Conservation (phyloP, 2,113 vertebrate genomes). For the human (Homo sapiens) region DNA sequence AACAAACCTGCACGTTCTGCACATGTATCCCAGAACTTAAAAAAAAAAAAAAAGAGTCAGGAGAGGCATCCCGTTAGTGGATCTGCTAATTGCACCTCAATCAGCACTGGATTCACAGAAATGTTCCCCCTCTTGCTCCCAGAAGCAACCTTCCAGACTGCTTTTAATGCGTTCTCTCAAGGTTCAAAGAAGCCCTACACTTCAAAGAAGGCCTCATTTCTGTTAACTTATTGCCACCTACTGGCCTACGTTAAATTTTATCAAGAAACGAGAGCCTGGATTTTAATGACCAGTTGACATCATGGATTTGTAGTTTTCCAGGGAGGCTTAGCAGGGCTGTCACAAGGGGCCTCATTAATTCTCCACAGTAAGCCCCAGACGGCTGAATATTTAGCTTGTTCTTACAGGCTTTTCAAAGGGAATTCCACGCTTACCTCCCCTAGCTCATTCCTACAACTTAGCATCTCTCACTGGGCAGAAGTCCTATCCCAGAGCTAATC, state of each 20-base stretch:
- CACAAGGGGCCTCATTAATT: background rate
- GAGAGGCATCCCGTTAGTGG: background rate
- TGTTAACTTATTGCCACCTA: constrained; percentile 45
- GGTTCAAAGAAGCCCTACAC: background rate
- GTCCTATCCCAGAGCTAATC: background rate
- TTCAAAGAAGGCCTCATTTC: background rate
- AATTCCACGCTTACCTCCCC: background rate
- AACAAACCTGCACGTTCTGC: too few relatives aligned
- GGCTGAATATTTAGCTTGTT: background rate
- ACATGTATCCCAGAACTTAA: too few relatives aligned
- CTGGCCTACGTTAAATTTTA: background rate
- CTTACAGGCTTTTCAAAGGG: background rate
- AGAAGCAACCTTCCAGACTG: background rate
- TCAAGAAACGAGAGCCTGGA: background rate
- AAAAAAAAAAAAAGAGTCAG: too few relatives aligned
- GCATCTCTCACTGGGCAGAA: background rate
- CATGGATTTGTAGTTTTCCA: background rate
- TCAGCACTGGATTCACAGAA: background rate
- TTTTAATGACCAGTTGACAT: constrained; percentile 14
- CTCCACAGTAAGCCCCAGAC: background rate
- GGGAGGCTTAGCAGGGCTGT: background rate
- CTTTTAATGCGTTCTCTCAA: background rate
- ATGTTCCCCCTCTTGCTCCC: background rate
- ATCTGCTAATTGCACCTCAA: background rate
- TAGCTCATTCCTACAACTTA: background rate